Conservation (phyloP, 2,888 invertebrate genomes). For the Bellardia pandia region DNA sequence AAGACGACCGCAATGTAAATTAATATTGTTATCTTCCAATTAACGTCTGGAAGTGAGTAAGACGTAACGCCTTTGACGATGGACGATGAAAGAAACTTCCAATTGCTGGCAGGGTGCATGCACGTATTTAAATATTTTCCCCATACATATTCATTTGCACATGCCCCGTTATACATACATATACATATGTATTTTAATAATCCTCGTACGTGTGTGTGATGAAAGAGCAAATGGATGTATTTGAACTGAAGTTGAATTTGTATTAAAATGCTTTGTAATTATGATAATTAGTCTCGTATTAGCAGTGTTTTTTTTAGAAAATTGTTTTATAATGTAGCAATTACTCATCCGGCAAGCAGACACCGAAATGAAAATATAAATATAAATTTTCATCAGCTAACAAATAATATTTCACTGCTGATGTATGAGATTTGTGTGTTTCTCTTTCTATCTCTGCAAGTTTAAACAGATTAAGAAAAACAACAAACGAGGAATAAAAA, state of each 20-base stretch:
- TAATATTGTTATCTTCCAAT: no score
- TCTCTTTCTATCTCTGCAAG: not conserved
- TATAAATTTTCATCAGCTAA: not conserved
- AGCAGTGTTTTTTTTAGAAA: slow-evolving; percentile 11
- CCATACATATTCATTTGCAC: not conserved
- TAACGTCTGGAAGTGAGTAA: no score
- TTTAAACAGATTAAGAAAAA: not conserved
- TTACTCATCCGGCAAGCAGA: slow-evolving; percentile 18
- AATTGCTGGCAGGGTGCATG: no score
- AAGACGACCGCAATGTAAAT: no score
- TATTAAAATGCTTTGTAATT: slow-evolving; percentile 30
- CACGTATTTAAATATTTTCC: not conserved
- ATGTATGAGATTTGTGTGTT: not conserved
- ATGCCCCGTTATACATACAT: not conserved
- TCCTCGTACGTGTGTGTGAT: not conserved
- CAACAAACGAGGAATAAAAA: not conserved
- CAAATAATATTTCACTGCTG: slow-evolving; percentile 3
- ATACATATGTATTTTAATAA: not conserved
- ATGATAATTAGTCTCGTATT: slow-evolving; percentile 43
- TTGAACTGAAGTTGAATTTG: slow-evolving; percentile 11
- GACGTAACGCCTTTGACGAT: no score
- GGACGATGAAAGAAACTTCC: no score
- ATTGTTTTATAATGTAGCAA: slow-evolving; percentile 21
- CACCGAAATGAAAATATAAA: slow-evolving; percentile 12
- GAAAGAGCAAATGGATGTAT: slow-evolving; percentile 1